Evolutionary conservation across 2,797 vertebrate genomes (phyloP).

Genomic region (Pterois miles): DNA sequence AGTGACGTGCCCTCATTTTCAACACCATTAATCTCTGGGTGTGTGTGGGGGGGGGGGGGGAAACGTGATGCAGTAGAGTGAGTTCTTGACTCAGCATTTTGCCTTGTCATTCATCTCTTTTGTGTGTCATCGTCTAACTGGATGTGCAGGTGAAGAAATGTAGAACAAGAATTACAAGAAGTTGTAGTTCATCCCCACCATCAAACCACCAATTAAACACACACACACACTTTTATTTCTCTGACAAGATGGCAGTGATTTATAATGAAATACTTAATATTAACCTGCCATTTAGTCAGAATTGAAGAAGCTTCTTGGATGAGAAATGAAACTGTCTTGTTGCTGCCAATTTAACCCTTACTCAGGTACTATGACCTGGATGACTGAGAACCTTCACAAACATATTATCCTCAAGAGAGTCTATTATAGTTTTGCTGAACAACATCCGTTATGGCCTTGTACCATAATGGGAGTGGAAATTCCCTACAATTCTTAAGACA

Average conservation of each 20-base stretch:
- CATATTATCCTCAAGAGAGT: background rate
- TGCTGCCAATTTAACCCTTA: too few species aligned
- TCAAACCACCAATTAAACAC: background rate
- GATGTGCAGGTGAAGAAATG: constrained; percentile 24
- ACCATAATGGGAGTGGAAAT: background rate
- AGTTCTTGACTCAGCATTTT: constrained; percentile 70
- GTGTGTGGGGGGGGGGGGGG: background rate
- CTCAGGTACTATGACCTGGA: too few species aligned
- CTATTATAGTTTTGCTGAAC: background rate
- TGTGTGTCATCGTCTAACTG: constrained; percentile 15
- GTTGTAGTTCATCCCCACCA: background rate
- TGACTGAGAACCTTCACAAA: too few species aligned
- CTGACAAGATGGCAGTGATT: background rate
- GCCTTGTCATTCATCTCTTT: constrained; percentile 41
- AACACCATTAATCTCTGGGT: constrained; percentile 62
- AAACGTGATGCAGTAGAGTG: constrained; percentile 48
- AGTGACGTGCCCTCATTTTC: constrained; percentile 74
- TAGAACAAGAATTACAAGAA: background rate
- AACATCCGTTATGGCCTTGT: background rate
- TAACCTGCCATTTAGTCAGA: too few species aligned
- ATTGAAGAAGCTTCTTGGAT: too few species aligned
- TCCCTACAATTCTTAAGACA: background rate
- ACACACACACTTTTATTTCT: background rate
- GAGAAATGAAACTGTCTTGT: too few species aligned
- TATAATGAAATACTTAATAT: background rate